Percentiles rank a stretch among this genome's conserved stretches.
Evolutionary conservation across 2,888 invertebrate species (phyloP).

Genomic region (Proisotoma minuta): DNA sequence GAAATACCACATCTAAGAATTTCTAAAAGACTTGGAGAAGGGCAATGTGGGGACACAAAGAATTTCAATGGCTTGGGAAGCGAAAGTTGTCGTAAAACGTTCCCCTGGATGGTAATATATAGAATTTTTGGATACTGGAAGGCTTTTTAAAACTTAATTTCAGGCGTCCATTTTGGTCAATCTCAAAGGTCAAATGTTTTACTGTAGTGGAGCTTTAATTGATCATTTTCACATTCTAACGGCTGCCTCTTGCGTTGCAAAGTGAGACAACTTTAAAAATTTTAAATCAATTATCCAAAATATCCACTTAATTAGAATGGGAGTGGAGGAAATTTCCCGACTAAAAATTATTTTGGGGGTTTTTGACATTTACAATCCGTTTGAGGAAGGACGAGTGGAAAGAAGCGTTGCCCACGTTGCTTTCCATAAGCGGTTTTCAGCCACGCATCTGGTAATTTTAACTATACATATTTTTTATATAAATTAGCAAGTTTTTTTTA

Average conservation of each 20-base stretch:
- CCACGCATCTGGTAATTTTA: neutral
- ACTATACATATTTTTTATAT: neutral
- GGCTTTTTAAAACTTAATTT: no score
- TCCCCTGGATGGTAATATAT: no score
- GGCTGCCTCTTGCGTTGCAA: conserved; percentile 74
- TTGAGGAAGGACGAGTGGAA: conserved; percentile 71
- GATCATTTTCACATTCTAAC: conserved; percentile 73
- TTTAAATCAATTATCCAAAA: neutral
- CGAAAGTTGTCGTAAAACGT: no score
- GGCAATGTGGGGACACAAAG: no score
- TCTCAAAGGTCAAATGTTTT: conserved; percentile 55
- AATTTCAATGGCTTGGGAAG: no score
- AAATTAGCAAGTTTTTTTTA: conserved; percentile 49
- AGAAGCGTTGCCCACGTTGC: conserved; percentile 75
- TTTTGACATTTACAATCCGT: conserved; percentile 69
- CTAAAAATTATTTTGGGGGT: conserved; percentile 75
- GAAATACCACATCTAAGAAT: no score
- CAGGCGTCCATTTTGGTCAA: neutral
- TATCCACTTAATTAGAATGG: neutral
- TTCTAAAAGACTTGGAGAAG: no score
- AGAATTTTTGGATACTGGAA: no score
- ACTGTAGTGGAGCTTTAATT: conserved; percentile 81
- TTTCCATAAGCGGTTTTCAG: conserved; percentile 56
- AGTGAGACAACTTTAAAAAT: neutral
- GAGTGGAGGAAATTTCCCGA: conserved; percentile 76